These are phyloP conservation scores for Callionymus lyra DNA, from an alignment of 2,113 vertebrate species.

Conservation along the genomic window DNA sequence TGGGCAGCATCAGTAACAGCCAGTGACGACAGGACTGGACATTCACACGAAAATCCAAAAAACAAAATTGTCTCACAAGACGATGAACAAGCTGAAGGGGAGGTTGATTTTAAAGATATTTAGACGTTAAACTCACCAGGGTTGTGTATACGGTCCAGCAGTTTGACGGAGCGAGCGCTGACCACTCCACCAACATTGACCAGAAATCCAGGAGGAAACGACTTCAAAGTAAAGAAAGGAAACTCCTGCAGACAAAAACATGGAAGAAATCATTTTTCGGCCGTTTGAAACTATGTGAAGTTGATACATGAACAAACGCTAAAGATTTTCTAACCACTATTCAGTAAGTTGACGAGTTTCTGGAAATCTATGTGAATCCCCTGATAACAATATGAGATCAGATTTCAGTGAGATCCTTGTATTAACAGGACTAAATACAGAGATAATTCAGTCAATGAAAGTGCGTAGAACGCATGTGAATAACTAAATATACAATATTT, in stretches of 20 bases:
- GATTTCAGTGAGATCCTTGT: too few species aligned
- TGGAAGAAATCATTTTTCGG: constrained; percentile 3
- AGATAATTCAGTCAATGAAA: too few species aligned
- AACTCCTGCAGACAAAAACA: constrained; percentile 84
- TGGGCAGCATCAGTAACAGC: constrained; percentile 1
- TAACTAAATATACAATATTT: too few species aligned
- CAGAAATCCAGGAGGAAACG: constrained; percentile 88
- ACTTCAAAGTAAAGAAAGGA: constrained; percentile 92
- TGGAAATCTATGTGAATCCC: too few species aligned
- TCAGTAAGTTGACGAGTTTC: too few species aligned
- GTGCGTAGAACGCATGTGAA: too few species aligned
- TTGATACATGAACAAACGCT: too few species aligned
- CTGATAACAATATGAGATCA: too few species aligned
- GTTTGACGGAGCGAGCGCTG: constrained; percentile 94
- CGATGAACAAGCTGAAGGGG: constrained; percentile 4
- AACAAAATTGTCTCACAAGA: constrained; percentile 7
- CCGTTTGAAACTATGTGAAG: too few species aligned
- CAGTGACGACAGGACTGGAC: constrained; percentile 17
- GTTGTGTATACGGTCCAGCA: constrained; percentile 96
- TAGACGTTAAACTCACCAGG: constrained; percentile 72
- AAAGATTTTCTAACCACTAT: too few species aligned
- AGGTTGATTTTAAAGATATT: neutral
- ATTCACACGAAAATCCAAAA: constrained; percentile 11
- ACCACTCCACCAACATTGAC: constrained; percentile 92
- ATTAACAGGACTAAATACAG: too few species aligned